Evolutionary conservation across 2,113 vertebrate genomes (phyloP), one percentile per base, ranked within the genome.

Genomic region (Rhagologus leucostigma): DNA sequence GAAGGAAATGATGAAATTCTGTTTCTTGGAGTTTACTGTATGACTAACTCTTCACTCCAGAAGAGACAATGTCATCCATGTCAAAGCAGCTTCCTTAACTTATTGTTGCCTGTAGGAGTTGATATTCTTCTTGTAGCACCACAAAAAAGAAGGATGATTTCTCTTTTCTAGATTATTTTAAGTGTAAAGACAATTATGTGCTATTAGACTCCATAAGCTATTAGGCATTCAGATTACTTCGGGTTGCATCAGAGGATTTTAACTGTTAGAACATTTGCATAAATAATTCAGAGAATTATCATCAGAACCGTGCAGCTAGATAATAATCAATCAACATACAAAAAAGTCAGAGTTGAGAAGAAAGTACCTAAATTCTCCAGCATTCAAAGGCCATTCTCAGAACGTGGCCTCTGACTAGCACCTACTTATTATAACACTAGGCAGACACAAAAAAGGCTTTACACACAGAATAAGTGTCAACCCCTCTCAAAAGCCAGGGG

Each of bases 261-360:
- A 93, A 82, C 95, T 85, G 78, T 90, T 96, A 79, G 70, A 79
- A 76, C 15, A 96, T 95, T 97, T 88, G 89, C 95, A 94, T 83
- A 92, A 97, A 96, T 96, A 96, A 96, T 96, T 89, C 95, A 84
- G 81, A 93, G 70, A 95, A 97, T 97, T 95, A 94, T 27, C 79
- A 77, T 87, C 50, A 95, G 89, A 92, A 90, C 62, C 67, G 56
- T 30, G 41, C 78, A 89, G 71, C 39, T 49, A 70, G 87, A 88
- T 83, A 91, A 92, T 68, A 60, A 84, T 76, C 70, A 77, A 89
- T 71, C 35, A 52, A 50, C 46, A 59, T 53, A 85, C 42, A 81
- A 55, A 63, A 74, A 70, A 85, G 29, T 42, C 47, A 47, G 73
- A 95, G 64, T 46, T 57, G 63, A 73, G 82, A 89, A 46, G 68